These are phyloP conservation scores for Hermaeophaga mercurialis DNA, from an alignment of 2,888 invertebrate genomes.

Conservation along the genomic window DNA sequence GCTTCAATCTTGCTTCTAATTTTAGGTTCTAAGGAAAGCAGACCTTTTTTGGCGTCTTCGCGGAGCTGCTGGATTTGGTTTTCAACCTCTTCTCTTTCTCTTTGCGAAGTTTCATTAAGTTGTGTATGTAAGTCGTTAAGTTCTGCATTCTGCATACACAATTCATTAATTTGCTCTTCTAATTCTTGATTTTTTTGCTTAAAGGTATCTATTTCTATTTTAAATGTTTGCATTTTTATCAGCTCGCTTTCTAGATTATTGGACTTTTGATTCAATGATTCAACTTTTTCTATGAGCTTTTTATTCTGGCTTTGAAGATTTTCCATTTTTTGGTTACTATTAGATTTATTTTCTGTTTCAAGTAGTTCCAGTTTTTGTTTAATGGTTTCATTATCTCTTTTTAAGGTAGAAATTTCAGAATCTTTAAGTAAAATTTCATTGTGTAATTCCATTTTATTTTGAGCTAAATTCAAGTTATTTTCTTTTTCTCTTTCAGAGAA, in stretches of 20 bases:
- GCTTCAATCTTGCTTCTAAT: conserved; percentile 45
- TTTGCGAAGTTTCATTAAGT: conserved; percentile 39
- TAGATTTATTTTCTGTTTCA: conserved; percentile 40
- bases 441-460: conserved; percentile 55
- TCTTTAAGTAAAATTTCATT: conserved; percentile 55
- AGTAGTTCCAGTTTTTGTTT: conserved; percentile 44
- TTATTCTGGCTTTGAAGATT: conserved; percentile 53
- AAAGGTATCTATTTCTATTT: conserved; percentile 45
- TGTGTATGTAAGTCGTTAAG: conserved; percentile 29
- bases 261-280: conserved; percentile 48
- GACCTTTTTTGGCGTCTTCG: conserved; percentile 55
- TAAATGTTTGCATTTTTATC: conserved; percentile 51
- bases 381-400: conserved; percentile 49
- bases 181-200: conserved; percentile 19
- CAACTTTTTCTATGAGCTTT: conserved; percentile 54
- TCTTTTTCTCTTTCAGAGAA: conserved; percentile 52
- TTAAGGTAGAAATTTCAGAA: conserved; percentile 50
- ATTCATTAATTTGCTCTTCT: conserved; percentile 17
- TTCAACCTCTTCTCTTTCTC: conserved; percentile 58
- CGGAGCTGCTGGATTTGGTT: conserved; percentile 59
- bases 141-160: conserved; percentile 17
- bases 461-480: conserved; percentile 54
- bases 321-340: conserved; percentile 45
- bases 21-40: conserved; percentile 49
- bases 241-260: conserved; percentile 51